Conservation (phyloP, 2,113 vertebrate genomes). For the Sphaerodactylus townsendi region DNA sequence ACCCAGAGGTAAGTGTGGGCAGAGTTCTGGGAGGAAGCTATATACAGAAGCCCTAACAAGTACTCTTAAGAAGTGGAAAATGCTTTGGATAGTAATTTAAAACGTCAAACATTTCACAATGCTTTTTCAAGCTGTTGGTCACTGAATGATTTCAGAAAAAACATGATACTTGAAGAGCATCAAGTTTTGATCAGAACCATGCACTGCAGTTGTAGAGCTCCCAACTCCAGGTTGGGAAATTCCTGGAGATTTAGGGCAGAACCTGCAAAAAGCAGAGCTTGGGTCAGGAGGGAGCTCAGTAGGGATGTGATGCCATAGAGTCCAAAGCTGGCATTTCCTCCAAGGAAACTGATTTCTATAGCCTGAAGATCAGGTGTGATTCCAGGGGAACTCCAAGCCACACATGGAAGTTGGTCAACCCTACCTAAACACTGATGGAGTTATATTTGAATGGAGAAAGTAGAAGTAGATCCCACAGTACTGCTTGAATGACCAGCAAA, state of each 20-base stretch:
- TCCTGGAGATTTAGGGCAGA: background rate
- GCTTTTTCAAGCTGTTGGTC: background rate
- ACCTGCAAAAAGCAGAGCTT: no score
- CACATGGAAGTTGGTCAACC: no score
- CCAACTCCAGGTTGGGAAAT: background rate
- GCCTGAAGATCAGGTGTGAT: no score
- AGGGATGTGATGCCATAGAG: no score
- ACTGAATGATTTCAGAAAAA: background rate
- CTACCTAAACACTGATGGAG: no score
- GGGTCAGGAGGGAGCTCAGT: background rate
- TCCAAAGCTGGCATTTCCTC: no score
- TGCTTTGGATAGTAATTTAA: background rate
- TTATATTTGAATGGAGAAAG: no score
- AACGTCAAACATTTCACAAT: background rate
- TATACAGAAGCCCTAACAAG: background rate
- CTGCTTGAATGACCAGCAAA: background rate
- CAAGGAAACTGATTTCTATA: no score
- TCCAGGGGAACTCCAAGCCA: no score
- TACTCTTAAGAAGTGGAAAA: background rate
- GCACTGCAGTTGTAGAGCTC: background rate
- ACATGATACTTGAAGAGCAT: background rate
- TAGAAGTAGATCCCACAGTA: no score
- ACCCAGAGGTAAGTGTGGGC: slow-evolving; percentile 16
- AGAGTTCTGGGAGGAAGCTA: background rate
- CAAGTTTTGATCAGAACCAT: background rate